Conservation (phyloP, 37 sponge, comb jelly and placozoan genomes). For the Spongia lamella region DNA sequence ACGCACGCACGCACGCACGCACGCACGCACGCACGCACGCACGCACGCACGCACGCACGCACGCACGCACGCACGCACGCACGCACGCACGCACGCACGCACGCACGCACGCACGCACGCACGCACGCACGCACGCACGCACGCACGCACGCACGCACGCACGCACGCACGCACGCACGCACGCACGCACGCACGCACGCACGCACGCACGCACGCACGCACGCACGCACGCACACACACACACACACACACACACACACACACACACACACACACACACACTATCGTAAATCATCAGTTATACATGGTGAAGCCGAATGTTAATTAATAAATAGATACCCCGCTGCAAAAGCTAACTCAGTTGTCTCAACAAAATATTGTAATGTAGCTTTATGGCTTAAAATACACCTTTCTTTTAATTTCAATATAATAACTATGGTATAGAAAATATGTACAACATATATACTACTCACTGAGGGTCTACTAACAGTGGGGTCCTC, state of each 20-base stretch:
- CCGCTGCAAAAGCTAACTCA: too few relatives aligned
- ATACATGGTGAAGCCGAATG: background rate
- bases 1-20: constrained; percentile 61
- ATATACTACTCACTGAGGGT: too few relatives aligned
- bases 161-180: constrained; percentile 1
- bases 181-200: constrained; percentile 22
- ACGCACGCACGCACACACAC: constrained; percentile 32
- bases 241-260: constrained; percentile 18
- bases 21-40: too few relatives aligned
- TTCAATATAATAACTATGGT: too few relatives aligned
- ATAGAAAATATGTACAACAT: too few relatives aligned
- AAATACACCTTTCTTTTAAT: too few relatives aligned
- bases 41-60: constrained; percentile 15
- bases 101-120: constrained; percentile 5
- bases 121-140: background rate
- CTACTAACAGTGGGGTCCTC: too few relatives aligned
- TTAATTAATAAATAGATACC: too few relatives aligned
- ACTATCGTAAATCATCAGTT: constrained; percentile 4
- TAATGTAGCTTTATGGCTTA: too few relatives aligned
- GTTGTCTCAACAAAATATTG: too few relatives aligned
- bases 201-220: constrained; percentile 37
- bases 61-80: background rate
- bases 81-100: background rate
- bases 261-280: too few relatives aligned
- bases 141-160: background rate